Conservation (phyloP, 2,113 vertebrate species). For the Elgaria multicarinata region DNA sequence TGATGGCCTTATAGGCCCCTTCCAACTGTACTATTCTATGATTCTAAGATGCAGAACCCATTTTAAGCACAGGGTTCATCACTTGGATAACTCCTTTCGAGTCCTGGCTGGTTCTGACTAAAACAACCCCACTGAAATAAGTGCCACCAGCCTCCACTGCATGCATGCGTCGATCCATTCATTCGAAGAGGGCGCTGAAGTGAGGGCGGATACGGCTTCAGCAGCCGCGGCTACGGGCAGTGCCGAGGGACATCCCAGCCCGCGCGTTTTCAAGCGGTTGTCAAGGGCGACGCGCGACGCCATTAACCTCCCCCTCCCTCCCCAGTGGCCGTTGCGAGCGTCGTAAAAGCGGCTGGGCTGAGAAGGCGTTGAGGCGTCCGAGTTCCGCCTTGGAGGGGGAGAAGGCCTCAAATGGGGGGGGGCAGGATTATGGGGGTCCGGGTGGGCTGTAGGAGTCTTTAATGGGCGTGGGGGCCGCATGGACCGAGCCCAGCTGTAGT, state of each 20-base stretch:
- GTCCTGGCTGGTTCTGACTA: no score
- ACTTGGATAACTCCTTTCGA: no score
- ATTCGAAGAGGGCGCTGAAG: background rate
- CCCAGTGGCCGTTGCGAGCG: no score
- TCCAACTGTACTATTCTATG: no score
- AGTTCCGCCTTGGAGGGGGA: no score
- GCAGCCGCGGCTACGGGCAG: background rate
- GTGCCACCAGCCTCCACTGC: no score
- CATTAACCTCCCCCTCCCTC: background rate
- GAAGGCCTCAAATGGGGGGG: background rate
- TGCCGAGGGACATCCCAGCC: background rate
- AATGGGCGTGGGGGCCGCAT: background rate
- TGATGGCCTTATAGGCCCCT: no score
- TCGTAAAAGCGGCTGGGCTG: background rate
- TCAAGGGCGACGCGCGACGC: background rate
- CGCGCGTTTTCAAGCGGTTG: background rate
- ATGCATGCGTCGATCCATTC: background rate
- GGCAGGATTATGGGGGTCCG: background rate
- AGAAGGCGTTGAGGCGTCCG: background rate
- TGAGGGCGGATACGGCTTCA: constrained; percentile 1
- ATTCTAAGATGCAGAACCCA: no score
- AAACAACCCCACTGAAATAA: background rate
- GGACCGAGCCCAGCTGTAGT: background rate
- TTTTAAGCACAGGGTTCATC: no score
- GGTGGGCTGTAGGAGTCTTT: accelerated